Percentiles rank a stretch among this genome's conserved stretches.
These are phyloP conservation scores for Mechanitis mazaeus DNA, from an alignment of 2,888 invertebrate genomes.

Conservation along the genomic window DNA sequence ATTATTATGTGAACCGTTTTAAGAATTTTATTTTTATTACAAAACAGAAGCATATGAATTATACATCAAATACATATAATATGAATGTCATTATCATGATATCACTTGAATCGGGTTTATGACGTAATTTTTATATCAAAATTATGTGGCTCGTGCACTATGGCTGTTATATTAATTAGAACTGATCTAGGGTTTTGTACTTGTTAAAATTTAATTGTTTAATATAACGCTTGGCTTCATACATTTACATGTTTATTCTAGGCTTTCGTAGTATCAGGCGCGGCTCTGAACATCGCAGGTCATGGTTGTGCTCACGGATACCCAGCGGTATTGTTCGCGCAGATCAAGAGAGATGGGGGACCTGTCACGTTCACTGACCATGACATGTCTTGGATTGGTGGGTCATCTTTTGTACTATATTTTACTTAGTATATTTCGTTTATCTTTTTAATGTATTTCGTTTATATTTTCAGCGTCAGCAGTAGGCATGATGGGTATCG, in stretches of 20 bases:
- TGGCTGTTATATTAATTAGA: no score
- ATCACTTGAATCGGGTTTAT: no score
- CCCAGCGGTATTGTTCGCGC: constrained; percentile 66
- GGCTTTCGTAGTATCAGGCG: constrained; percentile 69
- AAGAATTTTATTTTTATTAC: no score
- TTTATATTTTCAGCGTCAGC: constrained; percentile 56
- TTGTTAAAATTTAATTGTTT: no score
- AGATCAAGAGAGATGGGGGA: constrained; percentile 47
- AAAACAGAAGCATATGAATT: no score
- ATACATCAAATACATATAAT: no score
- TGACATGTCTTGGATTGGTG: constrained; percentile 71
- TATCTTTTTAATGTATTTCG: neutral
- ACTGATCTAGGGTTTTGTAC: no score
- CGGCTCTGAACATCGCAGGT: constrained; percentile 65
- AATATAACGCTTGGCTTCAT: no score
- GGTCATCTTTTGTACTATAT: constrained; percentile 9
- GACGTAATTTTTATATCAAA: no score
- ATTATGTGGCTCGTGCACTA: no score
- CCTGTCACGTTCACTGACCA: constrained; percentile 61
- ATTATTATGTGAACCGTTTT: no score
- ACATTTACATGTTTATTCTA: constrained; percentile 32
- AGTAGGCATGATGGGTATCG: constrained; percentile 67
- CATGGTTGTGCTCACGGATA: constrained; percentile 70
- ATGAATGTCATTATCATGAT: no score
- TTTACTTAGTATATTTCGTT: constrained; percentile 10